A percentile compares a stretch with the other conserved stretches of the same genome.
These are phyloP conservation scores for Tursiops truncatus DNA, from an alignment of 2,113 vertebrate species.

Conservation along the genomic window DNA sequence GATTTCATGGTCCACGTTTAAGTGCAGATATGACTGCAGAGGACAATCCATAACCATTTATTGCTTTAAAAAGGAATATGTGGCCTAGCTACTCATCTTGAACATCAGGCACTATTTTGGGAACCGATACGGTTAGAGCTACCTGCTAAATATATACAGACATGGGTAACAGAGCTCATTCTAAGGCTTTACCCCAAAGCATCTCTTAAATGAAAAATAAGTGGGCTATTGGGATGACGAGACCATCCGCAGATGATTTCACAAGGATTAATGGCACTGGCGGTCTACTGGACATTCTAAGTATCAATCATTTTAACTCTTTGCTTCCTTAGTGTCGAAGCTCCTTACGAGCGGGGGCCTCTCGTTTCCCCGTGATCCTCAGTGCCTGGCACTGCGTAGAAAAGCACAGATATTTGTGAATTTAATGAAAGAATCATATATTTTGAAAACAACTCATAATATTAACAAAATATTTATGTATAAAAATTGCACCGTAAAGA, in stretches of 20 bases:
- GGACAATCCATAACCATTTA: slow-evolving; percentile 30
- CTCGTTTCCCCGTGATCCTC: neutral
- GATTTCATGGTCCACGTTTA: neutral
- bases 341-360: neutral
- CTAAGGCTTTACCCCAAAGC: neutral
- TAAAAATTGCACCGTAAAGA: neutral
- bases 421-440: neutral
- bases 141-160: neutral
- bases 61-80: slow-evolving; percentile 29
- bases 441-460: neutral
- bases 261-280: neutral
- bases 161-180: neutral
- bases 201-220: slow-evolving; percentile 13
- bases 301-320: neutral
- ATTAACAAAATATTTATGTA: neutral
- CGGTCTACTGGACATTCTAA: neutral
- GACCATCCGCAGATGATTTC: neutral
- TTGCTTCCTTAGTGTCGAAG: neutral
- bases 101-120: slow-evolving; percentile 13
- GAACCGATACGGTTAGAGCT: neutral
- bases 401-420: neutral
- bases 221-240: neutral
- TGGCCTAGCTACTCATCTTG: neutral
- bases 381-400: neutral
- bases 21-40: neutral